Evolutionary conservation across 2,888 invertebrate species (phyloP), one percentile per base, ranked within the genome.

Genomic region (Caradrina clavipalpis): DNA sequence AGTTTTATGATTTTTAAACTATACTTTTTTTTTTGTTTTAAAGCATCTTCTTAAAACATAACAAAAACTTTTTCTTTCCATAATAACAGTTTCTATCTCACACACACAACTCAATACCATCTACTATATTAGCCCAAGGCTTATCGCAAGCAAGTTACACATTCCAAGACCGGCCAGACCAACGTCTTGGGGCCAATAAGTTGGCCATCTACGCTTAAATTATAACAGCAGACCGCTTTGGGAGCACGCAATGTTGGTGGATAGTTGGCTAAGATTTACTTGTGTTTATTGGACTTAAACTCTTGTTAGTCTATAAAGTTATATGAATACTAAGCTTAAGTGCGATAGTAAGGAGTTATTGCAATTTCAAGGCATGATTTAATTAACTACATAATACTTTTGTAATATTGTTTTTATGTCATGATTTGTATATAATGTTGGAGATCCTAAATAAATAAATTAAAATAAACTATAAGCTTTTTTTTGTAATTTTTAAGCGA

Each of bases 151-250:
- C 56, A 73, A 81, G 71, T 78, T 70, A 72, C 76, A 83, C 59
- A 75, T 57, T 76, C 58, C 69, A 70, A 74, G 80, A 72, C 77
- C 68, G 63, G 69, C 39, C 69, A 56, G 67, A 71, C 78, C 73
- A 69, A 73, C 68, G 84, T 79, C 85, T 85, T 62, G 85, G 85
- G 85, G 80, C 81, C 82, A 84, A 84, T 85, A 85, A 82, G 74
- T 85, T 85, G 81, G 73, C 65, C 65, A 83, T 81, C 66, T 57
- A 49, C 73, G 69, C 79, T 70, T 60, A 79, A 84, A 82, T 80
- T 83, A 81, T 84, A 84, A 84, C 72, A 60, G 61, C 68, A 59
- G 61, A 75, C 56, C 75, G 72, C 68, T 66, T 55, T 42, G 80
- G 82, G 76, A 80, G 64, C 69, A 78, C 72, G 72, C 80, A 74